Conservation (phyloP, 2,113 vertebrate species). For the Rattus rattus region DNA sequence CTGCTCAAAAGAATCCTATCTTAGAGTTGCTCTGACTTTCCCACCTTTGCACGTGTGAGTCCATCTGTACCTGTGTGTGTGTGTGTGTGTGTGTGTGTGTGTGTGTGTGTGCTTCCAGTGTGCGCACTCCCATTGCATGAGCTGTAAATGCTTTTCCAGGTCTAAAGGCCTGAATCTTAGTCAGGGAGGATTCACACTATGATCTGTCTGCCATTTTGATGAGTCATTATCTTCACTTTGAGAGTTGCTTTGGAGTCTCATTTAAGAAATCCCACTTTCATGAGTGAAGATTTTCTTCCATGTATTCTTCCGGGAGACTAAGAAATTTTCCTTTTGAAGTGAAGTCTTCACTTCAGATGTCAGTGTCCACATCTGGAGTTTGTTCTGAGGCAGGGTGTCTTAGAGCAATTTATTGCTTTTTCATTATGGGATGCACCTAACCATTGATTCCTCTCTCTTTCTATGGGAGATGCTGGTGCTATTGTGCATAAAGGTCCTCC, state of each 20-base stretch:
- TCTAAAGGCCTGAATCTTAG: not conserved
- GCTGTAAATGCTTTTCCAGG: not conserved
- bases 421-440: not conserved
- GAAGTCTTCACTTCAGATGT: not conserved
- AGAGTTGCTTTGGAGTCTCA: not conserved
- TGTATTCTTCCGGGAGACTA: not conserved
- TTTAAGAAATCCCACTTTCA: conserved; percentile 14
- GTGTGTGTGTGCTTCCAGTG: not conserved
- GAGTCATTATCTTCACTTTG: not conserved
- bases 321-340: conserved; percentile 41
- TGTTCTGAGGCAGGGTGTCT: not conserved
- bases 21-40: not conserved
- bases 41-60: not conserved
- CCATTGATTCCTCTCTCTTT: not conserved
- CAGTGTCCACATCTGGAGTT: not conserved
- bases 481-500: not conserved
- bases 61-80: not conserved
- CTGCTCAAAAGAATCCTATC: not conserved
- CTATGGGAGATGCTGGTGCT: not conserved
- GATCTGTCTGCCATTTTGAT: not conserved
- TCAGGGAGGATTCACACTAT: not conserved
- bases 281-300: not conserved
- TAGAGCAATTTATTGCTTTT: conserved; percentile 8
- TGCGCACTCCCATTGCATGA: not conserved
- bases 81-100: no score